A percentile compares a stretch with the other conserved stretches of the same genome.
Conservation (phyloP, 2,797 vertebrate genomes). For the Jordanella pulchra region DNA sequence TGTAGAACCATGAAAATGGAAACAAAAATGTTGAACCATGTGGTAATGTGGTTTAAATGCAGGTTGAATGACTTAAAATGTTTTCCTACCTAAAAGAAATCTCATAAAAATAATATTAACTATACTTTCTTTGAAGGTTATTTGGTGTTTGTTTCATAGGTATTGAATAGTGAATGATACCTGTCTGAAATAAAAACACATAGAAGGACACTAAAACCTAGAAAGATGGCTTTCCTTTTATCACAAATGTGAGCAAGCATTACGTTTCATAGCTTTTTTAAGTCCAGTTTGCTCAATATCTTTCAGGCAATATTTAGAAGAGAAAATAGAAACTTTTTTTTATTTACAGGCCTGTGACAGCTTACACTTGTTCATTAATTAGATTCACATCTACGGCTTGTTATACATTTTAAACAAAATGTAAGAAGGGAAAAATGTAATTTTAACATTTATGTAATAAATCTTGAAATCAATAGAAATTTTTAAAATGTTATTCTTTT, state of each 20-base stretch:
- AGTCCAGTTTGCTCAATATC: not conserved
- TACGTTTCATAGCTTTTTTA: not conserved
- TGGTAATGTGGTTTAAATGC: not conserved
- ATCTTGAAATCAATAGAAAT: too few species aligned
- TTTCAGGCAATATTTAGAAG: not conserved
- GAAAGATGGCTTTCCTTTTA: not conserved
- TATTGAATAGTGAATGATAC: not conserved
- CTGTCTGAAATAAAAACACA: not conserved
- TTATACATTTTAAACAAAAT: too few species aligned
- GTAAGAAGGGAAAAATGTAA: too few species aligned
- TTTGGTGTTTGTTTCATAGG: not conserved
- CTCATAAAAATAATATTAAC: not conserved
- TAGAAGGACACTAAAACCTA: not conserved
- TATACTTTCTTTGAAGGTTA: not conserved
- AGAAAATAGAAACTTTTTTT: not conserved
- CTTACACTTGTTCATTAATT: not conserved
- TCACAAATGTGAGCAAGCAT: not conserved
- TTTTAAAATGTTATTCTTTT: too few species aligned
- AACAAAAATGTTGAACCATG: not conserved
- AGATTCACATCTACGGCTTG: too few species aligned
- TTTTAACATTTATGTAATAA: too few species aligned
- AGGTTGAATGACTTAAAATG: not conserved
- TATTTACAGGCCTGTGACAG: not conserved
- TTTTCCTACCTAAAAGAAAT: not conserved
- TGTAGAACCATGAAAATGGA: slow-evolving; percentile 1